Evolutionary conservation across 2,113 vertebrate genomes (phyloP).

Genomic region (Gallinago media): DNA sequence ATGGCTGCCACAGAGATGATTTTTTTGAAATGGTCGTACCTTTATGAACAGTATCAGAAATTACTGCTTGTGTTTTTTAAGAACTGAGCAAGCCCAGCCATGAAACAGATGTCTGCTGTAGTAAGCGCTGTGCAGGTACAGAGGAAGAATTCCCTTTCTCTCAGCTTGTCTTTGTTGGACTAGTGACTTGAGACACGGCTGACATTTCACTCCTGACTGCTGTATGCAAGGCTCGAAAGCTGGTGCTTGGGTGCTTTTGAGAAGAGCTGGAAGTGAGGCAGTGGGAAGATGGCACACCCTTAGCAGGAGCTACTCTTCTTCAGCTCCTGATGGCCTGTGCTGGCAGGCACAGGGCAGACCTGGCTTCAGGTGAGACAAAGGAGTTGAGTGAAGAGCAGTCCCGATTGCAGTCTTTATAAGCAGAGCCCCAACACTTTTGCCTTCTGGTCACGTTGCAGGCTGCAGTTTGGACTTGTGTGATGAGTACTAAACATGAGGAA

Average conservation of each 20-base stretch:
- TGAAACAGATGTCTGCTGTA: neutral
- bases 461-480: neutral
- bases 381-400: neutral
- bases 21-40: neutral
- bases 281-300: neutral
- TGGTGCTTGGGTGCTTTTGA: neutral
- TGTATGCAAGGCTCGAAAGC: neutral
- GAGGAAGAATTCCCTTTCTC: neutral
- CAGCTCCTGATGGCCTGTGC: neutral
- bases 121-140: neutral
- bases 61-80: neutral
- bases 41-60: neutral
- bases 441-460: neutral
- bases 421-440: neutral
- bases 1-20: neutral
- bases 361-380: neutral
- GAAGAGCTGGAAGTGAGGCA: neutral
- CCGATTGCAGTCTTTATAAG: neutral
- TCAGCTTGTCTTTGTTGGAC: neutral
- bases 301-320: neutral
- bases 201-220: neutral
- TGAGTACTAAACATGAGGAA: neutral
- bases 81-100: fast-evolving
- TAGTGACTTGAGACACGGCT: neutral
- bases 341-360: neutral